These are phyloP conservation scores for Pollenia griseotomentosa DNA, from an alignment of 2,888 invertebrate species.

Conservation along the genomic window DNA sequence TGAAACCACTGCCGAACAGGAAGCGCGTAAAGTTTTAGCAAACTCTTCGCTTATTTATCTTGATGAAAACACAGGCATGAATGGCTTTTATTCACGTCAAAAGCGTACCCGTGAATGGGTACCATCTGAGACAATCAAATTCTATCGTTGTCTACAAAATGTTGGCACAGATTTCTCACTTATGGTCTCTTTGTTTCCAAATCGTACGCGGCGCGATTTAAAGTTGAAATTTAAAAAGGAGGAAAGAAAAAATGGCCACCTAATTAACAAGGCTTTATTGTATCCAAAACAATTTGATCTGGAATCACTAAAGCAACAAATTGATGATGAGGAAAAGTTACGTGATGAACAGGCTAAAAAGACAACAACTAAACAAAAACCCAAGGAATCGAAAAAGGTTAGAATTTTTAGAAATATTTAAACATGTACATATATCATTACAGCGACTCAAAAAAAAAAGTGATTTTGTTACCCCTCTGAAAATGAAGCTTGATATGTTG, in stretches of 20 bases:
- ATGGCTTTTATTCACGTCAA: slow-evolving; percentile 88
- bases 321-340: slow-evolving; percentile 84
- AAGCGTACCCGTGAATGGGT: slow-evolving; percentile 90
- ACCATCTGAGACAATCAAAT: slow-evolving; percentile 92
- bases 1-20: slow-evolving; percentile 88
- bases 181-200: slow-evolving; percentile 93
- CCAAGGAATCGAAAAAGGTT: slow-evolving; percentile 79
- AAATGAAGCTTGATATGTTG: too few species aligned
- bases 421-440: too few species aligned
- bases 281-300: slow-evolving; percentile 89
- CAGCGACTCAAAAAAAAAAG: too few species aligned
- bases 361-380: slow-evolving; percentile 75
- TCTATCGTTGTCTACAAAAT: slow-evolving; percentile 94
- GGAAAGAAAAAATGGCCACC: slow-evolving; percentile 89
- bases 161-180: slow-evolving; percentile 97
- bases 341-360: slow-evolving; percentile 31
- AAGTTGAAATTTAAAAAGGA: slow-evolving; percentile 97
- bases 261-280: slow-evolving; percentile 91
- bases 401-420: background rate
- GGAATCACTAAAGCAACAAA: slow-evolving; percentile 86
- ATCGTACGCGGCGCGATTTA: slow-evolving; percentile 91
- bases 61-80: slow-evolving; percentile 85
- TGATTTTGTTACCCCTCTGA: too few species aligned
- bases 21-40: slow-evolving; percentile 87
- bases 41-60: slow-evolving; percentile 88